phyloP scores from a whole-genome alignment of 2,888 invertebrate genomes.

The Volucella inflata region DNA sequence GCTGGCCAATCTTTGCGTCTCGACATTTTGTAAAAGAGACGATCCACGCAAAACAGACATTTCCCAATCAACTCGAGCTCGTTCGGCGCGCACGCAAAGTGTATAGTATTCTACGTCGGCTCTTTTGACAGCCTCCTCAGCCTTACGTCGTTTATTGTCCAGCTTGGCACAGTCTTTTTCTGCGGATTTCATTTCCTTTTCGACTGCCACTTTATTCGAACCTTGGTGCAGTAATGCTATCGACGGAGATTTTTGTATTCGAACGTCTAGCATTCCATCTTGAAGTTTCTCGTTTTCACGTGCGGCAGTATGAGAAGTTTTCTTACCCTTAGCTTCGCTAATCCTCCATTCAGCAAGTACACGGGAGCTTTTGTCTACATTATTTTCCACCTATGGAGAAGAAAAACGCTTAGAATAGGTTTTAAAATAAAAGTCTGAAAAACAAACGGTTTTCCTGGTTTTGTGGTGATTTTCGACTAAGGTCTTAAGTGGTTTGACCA shows the following conservation, averaged over 20 bases:
- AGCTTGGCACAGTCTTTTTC: slow-evolving; percentile 90
- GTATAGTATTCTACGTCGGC: slow-evolving; percentile 97
- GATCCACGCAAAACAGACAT: slow-evolving; percentile 94
- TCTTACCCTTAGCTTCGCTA: slow-evolving; percentile 94
- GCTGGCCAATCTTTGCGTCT: slow-evolving; percentile 94
- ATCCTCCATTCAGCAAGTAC: slow-evolving; percentile 92
- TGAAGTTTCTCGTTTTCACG: slow-evolving; percentile 96
- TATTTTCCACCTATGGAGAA: slow-evolving; percentile 87
- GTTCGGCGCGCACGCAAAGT: slow-evolving; percentile 94
- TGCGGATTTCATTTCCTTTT: slow-evolving; percentile 84
- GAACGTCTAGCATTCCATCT: slow-evolving; percentile 88
- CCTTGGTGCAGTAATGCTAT: slow-evolving; percentile 83
- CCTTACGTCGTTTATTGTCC: slow-evolving; percentile 94
- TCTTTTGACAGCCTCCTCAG: slow-evolving; percentile 95
- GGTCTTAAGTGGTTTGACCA: slow-evolving; percentile 93
- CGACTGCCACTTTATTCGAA: slow-evolving; percentile 81
- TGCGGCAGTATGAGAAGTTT: slow-evolving; percentile 93
- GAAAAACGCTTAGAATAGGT: background rate
- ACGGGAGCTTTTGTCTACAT: slow-evolving; percentile 93
- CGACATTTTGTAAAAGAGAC: slow-evolving; percentile 93
- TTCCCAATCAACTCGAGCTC: slow-evolving; percentile 96
- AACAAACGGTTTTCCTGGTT: slow-evolving; percentile 87
- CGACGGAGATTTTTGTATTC: slow-evolving; percentile 84
- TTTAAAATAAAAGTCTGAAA: slow-evolving; percentile 5
- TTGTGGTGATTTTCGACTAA: slow-evolving; percentile 89